These are phyloP conservation scores for Kryptolebias marmoratus DNA, from an alignment of 2,113 vertebrate species.

Conservation along the genomic window DNA sequence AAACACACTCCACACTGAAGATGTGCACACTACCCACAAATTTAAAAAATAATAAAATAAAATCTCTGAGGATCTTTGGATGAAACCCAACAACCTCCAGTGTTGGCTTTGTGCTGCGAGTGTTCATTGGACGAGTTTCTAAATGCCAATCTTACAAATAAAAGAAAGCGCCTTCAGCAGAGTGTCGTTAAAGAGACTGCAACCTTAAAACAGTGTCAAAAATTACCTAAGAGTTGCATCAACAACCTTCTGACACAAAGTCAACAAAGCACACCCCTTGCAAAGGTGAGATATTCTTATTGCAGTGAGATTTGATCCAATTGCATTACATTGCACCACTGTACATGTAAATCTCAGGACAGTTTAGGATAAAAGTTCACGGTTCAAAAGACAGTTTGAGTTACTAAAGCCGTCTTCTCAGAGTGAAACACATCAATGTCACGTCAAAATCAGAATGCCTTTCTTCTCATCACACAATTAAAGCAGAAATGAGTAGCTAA, in stretches of 20 bases:
- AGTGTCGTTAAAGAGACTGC: not conserved
- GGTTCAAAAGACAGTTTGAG: slow-evolving; percentile 1
- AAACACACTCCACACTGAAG: not conserved
- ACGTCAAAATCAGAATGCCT: not conserved
- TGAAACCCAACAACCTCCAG: slow-evolving; percentile 22
- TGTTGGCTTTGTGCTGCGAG: not conserved
- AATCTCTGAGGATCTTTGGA: slow-evolving; percentile 14
- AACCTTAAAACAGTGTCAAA: not conserved
- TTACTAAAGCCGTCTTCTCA: not conserved
- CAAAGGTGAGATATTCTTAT: slow-evolving; percentile 4
- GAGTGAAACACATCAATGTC: not conserved
- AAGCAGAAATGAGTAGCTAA: too few relatives aligned
- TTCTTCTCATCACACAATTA: too few relatives aligned
- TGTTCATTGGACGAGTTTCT: not conserved
- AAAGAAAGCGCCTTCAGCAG: not conserved
- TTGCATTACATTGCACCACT: slow-evolving; percentile 11
- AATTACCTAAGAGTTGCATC: slow-evolving; percentile 25
- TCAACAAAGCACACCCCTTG: slow-evolving; percentile 7
- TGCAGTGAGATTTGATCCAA: not conserved
- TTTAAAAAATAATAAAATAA: slow-evolving; percentile 27
- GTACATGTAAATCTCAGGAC: slow-evolving; percentile 5
- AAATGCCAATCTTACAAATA: not conserved
- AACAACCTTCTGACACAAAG: slow-evolving; percentile 11
- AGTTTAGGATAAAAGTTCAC: not conserved
- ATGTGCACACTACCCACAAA: slow-evolving; percentile 21